Percentiles rank a stretch among this genome's conserved stretches.
phyloP scores from a whole-genome alignment of 2,113 vertebrate species.

The Pithys albifrons region DNA sequence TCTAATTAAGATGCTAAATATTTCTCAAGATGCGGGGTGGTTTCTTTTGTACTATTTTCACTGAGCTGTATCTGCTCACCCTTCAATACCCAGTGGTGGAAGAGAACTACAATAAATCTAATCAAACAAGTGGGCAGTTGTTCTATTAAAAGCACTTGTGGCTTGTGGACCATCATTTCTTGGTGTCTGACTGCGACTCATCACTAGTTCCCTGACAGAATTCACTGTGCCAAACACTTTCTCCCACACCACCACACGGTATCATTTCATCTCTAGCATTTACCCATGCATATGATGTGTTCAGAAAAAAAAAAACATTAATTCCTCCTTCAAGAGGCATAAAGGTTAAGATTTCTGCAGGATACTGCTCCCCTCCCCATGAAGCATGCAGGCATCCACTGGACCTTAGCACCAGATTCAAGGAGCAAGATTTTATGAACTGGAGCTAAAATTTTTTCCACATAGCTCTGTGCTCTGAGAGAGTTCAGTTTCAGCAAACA shows the following conservation, averaged over 20 bases:
- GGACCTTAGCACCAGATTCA: background rate
- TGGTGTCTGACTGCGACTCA: conserved; percentile 17
- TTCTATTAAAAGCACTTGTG: conserved; percentile 34
- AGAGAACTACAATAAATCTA: conserved; percentile 1
- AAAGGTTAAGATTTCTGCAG: background rate
- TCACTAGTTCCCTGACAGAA: background rate
- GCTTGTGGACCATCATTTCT: conserved; percentile 16
- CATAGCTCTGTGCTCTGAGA: background rate
- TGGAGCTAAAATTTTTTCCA: background rate
- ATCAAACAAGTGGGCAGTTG: background rate
- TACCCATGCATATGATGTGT: background rate
- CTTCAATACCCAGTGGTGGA: background rate
- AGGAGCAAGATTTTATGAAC: background rate
- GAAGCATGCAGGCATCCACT: background rate
- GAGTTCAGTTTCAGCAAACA: background rate
- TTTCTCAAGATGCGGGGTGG: conserved; percentile 16
- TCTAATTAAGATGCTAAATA: conserved; percentile 43
- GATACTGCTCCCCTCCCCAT: background rate
- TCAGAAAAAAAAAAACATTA: background rate
- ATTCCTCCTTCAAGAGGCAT: background rate
- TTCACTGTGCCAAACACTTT: background rate
- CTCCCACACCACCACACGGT: background rate
- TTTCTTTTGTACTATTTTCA: background rate
- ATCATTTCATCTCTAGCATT: background rate
- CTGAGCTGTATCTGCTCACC: background rate